Conservation (phyloP, 1,140 invertebrate species). For the Carcinoscorpius rotundicauda region DNA sequence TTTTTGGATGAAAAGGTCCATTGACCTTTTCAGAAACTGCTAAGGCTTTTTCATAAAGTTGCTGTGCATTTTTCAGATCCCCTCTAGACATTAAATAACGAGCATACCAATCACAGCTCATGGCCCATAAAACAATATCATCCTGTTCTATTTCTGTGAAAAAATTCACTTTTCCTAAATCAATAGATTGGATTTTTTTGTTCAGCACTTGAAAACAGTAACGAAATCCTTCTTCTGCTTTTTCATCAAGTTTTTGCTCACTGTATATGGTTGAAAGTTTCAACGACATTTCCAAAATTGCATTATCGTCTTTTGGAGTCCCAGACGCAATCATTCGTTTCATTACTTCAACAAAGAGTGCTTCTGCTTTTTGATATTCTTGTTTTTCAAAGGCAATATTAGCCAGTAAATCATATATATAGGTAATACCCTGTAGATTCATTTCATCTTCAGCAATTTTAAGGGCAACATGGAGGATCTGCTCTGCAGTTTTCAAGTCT, state of each 20-base stretch:
- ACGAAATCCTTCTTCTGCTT: constrained; percentile 57
- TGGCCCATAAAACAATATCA: constrained; percentile 47
- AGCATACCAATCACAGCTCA: constrained; percentile 69
- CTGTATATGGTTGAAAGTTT: constrained; percentile 40
- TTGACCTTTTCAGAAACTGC: constrained; percentile 48
- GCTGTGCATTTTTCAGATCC: constrained; percentile 45
- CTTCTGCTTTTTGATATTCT: constrained; percentile 67
- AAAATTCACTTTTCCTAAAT: constrained; percentile 1
- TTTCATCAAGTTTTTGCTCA: constrained; percentile 46
- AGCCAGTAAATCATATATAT: constrained; percentile 80
- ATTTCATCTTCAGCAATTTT: constrained; percentile 64
- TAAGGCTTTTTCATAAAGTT: constrained; percentile 54
- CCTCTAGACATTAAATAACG: constrained; percentile 45
- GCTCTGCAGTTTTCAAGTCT: constrained; percentile 67
- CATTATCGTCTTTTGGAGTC: constrained; percentile 53
- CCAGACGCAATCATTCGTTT: constrained; percentile 55
- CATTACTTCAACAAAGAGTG: constrained; percentile 65
- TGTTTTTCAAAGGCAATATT: constrained; percentile 67
- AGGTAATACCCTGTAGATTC: constrained; percentile 60
- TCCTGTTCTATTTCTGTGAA: constrained; percentile 39
- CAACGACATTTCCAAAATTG: constrained; percentile 58
- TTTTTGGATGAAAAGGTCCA: constrained; percentile 55
- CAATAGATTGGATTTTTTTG: constrained; percentile 36
- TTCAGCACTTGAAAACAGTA: constrained; percentile 59
- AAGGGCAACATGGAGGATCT: constrained; percentile 66